These are phyloP conservation scores for Mellilla xanthometata DNA, from an alignment of 2,888 invertebrate species.

Conservation along the genomic window DNA sequence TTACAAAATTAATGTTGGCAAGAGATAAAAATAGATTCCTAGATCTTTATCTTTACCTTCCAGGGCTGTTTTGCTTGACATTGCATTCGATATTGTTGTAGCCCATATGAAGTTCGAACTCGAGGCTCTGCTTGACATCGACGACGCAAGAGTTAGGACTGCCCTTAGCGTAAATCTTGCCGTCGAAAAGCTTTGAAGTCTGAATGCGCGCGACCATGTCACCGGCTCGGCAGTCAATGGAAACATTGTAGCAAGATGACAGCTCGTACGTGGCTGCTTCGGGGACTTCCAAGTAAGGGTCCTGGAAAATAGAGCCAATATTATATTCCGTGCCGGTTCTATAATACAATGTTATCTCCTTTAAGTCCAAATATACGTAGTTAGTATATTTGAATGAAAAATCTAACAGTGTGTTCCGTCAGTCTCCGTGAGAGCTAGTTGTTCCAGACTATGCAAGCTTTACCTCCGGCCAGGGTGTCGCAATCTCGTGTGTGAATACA, in stretches of 20 bases:
- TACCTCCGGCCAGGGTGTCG: too few species aligned
- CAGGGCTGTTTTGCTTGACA: conserved; percentile 93
- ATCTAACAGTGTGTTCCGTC: too few species aligned
- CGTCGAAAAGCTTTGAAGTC: conserved; percentile 95
- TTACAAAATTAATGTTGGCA: too few species aligned
- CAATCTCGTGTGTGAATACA: too few species aligned
- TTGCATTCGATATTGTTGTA: conserved; percentile 97
- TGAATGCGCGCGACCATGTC: conserved; percentile 97
- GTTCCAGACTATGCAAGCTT: too few species aligned
- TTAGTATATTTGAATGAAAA: too few species aligned
- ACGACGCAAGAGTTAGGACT: conserved; percentile 96
- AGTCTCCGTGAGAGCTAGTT: too few species aligned
- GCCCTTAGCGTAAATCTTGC: conserved; percentile 97
- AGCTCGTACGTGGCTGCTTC: conserved; percentile 96
- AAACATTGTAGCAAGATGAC: conserved; percentile 96
- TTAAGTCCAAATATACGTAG: too few species aligned
- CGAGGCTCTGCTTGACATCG: conserved; percentile 93
- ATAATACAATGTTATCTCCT: too few species aligned
- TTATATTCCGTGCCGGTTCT: too few species aligned
- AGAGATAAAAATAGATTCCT: too few species aligned
- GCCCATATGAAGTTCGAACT: conserved; percentile 95
- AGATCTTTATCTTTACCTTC: conserved; percentile 80
- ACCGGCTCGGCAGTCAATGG: conserved; percentile 94
- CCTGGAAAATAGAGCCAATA: conserved; percentile 83
- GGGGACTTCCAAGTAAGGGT: conserved; percentile 94